Conservation (phyloP, 2,888 invertebrate species). For the Conops quadrifasciatus region DNA sequence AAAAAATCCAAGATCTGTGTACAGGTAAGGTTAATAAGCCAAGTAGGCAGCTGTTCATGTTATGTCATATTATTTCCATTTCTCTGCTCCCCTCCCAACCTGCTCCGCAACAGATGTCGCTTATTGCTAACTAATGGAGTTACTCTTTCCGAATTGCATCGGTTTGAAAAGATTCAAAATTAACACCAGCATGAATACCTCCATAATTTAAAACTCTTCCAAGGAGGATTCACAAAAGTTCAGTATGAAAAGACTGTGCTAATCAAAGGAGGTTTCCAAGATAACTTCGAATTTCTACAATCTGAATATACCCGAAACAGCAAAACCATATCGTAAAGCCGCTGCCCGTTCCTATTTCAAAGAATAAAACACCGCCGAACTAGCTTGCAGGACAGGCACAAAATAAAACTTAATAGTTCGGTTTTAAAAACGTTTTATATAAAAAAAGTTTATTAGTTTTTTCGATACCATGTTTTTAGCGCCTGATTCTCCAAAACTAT, state of each 20-base stretch:
- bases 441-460: no score
- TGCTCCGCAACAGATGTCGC: slow-evolving; percentile 78
- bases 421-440: no score
- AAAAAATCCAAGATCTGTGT: slow-evolving; percentile 97
- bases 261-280: slow-evolving; percentile 97
- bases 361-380: slow-evolving; percentile 16
- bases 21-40: slow-evolving; percentile 66
- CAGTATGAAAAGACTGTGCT: slow-evolving; percentile 87
- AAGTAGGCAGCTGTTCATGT: slow-evolving; percentile 91
- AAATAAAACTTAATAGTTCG: no score
- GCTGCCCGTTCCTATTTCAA: no score
- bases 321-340: no score
- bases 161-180: slow-evolving; percentile 94
- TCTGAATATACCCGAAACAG: slow-evolving; percentile 57
- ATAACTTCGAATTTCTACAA: slow-evolving; percentile 99
- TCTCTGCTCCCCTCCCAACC: neutral
- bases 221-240: slow-evolving; percentile 94
- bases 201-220: slow-evolving; percentile 97
- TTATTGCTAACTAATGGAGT: slow-evolving; percentile 99
- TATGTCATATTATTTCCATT: slow-evolving; percentile 27
- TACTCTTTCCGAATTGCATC: slow-evolving; percentile 89
- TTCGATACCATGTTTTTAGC: no score
- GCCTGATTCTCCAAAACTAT: no score
- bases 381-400: slow-evolving; percentile 37
- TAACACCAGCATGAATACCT: slow-evolving; percentile 97